phyloP scores from a whole-genome alignment of 2,888 invertebrate genomes.

The Cecidostiba fungosa region DNA sequence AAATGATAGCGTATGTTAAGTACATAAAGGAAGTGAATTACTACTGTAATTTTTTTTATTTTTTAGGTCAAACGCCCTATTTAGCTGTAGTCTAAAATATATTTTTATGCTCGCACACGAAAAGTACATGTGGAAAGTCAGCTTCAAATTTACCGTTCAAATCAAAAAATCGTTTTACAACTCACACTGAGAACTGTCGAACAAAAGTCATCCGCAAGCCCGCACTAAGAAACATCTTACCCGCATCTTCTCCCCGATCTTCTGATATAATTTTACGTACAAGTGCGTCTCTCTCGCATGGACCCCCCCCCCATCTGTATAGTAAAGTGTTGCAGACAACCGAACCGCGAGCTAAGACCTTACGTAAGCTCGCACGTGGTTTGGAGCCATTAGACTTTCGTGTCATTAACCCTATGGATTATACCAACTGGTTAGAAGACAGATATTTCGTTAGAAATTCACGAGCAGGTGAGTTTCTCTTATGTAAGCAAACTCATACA shows the following conservation, averaged over 20 bases:
- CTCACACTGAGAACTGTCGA: no score
- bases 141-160: no score
- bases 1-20: slow-evolving; percentile 62
- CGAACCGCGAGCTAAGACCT: slow-evolving; percentile 66
- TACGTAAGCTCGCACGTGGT: slow-evolving; percentile 70
- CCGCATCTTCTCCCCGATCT: background rate
- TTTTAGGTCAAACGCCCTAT: background rate
- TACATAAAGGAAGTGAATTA: background rate
- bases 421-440: slow-evolving; percentile 55
- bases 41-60: background rate
- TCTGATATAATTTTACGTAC: no score
- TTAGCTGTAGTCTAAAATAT: no score
- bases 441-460: slow-evolving; percentile 74
- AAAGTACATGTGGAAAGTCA: no score
- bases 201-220: no score
- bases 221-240: no score
- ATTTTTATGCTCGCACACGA: no score
- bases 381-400: slow-evolving; percentile 74
- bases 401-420: slow-evolving; percentile 73
- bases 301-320: background rate
- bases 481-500: slow-evolving; percentile 67
- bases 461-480: slow-evolving; percentile 72
- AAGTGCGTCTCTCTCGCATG: slow-evolving; percentile 43
- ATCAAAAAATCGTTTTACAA: no score
- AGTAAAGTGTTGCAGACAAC: slow-evolving; percentile 33